Evolutionary conservation across 2,113 vertebrate species (phyloP), one percentile per base, ranked within the genome.

Genomic region (Crotalus horridus): DNA sequence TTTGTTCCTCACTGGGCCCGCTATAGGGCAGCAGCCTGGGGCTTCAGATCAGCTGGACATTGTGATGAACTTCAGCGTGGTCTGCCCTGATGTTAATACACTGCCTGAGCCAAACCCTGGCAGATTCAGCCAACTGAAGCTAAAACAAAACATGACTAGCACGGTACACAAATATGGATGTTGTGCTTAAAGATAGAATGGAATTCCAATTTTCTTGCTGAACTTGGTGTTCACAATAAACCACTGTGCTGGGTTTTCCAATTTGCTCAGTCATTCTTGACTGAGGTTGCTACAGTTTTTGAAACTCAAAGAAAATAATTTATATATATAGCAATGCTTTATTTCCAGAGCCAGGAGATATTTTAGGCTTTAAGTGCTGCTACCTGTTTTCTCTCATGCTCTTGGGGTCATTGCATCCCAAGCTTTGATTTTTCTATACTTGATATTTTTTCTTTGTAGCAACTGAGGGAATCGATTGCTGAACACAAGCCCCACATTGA

Each of bases 401-500:
- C 21, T 39, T 55, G 48, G 23, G 11, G 43, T 33, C 61, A 20
- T 17, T 69, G 89, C 17, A 17, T 69, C 26, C 15, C 46, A 46
- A 13, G 51, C 4, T 15, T 20, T 55, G 17, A 13, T 39, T 55
- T 81, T 10, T 7, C 8, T 54, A n/a, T 7, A 7, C 69, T 0
- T 0, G 1, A 15, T 10, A 5, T 58, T 11, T 39, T 0, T 85
- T 46, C 33, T 89, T 91, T 95, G 48, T 96, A 99, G 99, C 98
- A 99, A 97, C 96, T 99, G 95, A 97, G 99, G 87, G 99, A 99
- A 96, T 99, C 99, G 2, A 99, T 99, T 23, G 98, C 99, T 0
- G 99, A 99, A 29, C 99, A 99, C 95, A 99, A 99, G 88, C 99
- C 99, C 58, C 99, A 99, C 94, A 99, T 99, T 53, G 99, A 99